Evolutionary conservation across 1,140 invertebrate genomes (phyloP), one percentile per base, ranked within the genome.

Genomic region (Ptiloglossa arizonensis): DNA sequence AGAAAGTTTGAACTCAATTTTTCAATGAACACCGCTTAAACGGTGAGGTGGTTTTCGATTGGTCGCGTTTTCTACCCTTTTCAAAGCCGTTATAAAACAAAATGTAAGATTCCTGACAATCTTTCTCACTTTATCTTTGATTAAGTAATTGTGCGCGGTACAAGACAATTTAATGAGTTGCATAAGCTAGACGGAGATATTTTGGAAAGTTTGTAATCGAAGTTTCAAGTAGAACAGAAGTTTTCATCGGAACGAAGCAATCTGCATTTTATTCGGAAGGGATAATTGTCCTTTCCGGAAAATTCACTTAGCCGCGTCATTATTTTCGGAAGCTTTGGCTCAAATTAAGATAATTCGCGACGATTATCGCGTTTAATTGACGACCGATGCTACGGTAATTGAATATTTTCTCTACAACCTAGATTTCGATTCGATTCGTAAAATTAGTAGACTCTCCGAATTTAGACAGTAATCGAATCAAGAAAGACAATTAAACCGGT

Each of bases 321-420:
- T 64, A 64, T 46, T 64, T 64, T 64, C 41, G 11, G 17, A 27
- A 44, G 13, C 17, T 44, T 0, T 4, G 22, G 24, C 17, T 44
- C 11, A 64, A 64, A 64, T 46, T 46, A 64, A 29, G 41, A 17
- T 44, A 41, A 64, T 64, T 46, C 22, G 15, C 41, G 6, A 1
- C 62, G 24, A 44, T 64, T 64, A 64, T 64, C 41, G 22, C 41
- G 17, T 19, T 64, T 29, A 46, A 64, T 64, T 15, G 15, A 64
- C 2, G 41, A n/a, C 19, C 19, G 32, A 38, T 35, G 32, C 32
- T 13, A 22, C 6, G 6, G 29, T 3, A 9, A 60, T 60, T 60
- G 3, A 60, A n/a, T 22, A 4, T n/a, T n/a, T n/a, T n/a, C 2
- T 35, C 32, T 44, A 13, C 41, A 15, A 44, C 13, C 41, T 15